A percentile compares a stretch with the other conserved stretches of the same genome.
These are phyloP conservation scores for Ptychochromis oligacanthus DNA, from an alignment of 2,113 vertebrate genomes.

Conservation along the genomic window DNA sequence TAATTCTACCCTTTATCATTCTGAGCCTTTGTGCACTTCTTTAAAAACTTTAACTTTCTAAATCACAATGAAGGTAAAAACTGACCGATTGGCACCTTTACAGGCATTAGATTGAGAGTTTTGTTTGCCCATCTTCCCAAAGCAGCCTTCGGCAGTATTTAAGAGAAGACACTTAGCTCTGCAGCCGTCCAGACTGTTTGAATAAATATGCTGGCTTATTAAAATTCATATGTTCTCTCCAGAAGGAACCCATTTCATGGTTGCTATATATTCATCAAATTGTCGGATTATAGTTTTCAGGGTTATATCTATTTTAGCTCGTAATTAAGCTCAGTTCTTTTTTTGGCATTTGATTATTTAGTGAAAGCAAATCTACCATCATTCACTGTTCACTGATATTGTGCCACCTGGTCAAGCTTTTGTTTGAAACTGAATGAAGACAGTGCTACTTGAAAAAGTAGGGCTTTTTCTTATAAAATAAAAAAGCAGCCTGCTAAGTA, in stretches of 20 bases:
- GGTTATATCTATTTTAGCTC: neutral
- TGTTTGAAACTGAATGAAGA: neutral
- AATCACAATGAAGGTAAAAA: neutral
- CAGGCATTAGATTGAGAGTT: neutral
- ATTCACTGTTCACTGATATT: neutral
- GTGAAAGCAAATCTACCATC: neutral
- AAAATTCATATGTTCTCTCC: constrained; percentile 49
- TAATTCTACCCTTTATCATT: neutral
- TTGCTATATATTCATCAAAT: constrained; percentile 59
- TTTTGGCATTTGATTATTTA: constrained; percentile 15
- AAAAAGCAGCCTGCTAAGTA: neutral
- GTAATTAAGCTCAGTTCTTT: constrained; percentile 33
- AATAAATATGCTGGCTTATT: constrained; percentile 47
- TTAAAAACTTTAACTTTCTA: constrained; percentile 16
- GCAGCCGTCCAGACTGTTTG: constrained; percentile 8
- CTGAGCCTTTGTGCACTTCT: neutral
- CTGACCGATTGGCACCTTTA: neutral
- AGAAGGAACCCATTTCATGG: constrained; percentile 39
- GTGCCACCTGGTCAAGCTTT: neutral
- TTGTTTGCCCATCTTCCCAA: neutral
- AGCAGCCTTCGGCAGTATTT: constrained; percentile 31
- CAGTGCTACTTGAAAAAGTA: neutral
- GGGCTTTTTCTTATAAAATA: neutral
- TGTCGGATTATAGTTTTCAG: constrained; percentile 17
- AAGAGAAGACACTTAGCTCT: constrained; percentile 28